These are phyloP conservation scores for Steinernema hermaphroditum DNA, from an alignment of 2,888 invertebrate species.

Conservation along the genomic window DNA sequence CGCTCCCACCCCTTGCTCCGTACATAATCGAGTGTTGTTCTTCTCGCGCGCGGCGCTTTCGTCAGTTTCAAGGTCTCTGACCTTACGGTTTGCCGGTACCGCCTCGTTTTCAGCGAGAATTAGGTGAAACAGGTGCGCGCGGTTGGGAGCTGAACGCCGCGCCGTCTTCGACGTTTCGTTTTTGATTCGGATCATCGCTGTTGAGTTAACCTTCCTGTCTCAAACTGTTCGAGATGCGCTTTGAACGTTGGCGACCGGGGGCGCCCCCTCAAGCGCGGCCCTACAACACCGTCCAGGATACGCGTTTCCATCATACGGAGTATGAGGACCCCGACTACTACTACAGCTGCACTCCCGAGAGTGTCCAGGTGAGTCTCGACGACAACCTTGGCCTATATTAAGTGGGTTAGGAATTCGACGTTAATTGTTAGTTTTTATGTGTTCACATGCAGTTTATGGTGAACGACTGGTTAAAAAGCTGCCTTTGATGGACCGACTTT, in stretches of 20 bases:
- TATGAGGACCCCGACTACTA: slow-evolving; percentile 39
- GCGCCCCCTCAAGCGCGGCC: slow-evolving; percentile 10
- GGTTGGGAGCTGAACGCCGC: slow-evolving; percentile 6
- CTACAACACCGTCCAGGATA: slow-evolving; percentile 38
- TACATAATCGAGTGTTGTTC: slow-evolving; percentile 5
- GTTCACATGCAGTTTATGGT: too few relatives aligned
- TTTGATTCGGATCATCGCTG: background rate
- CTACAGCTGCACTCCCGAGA: slow-evolving; percentile 36
- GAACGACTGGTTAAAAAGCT: too few relatives aligned
- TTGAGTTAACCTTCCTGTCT: slow-evolving; percentile 1
- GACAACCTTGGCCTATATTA: slow-evolving; percentile 3
- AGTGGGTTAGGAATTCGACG: background rate
- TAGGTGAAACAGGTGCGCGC: slow-evolving; percentile 28
- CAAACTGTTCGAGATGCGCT: background rate
- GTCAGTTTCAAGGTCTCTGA: slow-evolving; percentile 23
- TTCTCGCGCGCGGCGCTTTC: background rate
- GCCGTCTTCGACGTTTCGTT: background rate
- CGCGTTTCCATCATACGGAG: slow-evolving; percentile 36
- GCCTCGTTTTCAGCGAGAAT: background rate
- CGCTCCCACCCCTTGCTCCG: background rate
- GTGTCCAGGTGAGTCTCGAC: slow-evolving; percentile 22
- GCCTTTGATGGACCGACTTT: too few relatives aligned
- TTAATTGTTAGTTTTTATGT: too few relatives aligned
- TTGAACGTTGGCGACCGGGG: slow-evolving; percentile 8
- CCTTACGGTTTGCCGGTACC: slow-evolving; percentile 28